Evolutionary conservation across 2,113 vertebrate species (phyloP), one percentile per base, ranked within the genome.

Genomic region (Hippocampus zosterae): DNA sequence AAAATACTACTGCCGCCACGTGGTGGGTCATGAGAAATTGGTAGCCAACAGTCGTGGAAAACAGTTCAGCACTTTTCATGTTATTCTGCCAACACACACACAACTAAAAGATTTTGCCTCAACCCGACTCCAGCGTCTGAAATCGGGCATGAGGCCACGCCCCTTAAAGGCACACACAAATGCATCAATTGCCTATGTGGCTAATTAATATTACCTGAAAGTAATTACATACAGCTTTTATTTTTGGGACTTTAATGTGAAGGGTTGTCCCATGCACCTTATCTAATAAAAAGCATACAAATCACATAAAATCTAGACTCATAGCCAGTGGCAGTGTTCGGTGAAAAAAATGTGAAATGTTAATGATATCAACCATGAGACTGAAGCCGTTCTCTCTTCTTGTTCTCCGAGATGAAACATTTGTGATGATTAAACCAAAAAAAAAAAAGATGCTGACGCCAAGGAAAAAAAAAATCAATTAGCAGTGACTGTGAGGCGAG

Each of bases 401-500:
- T 25, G 4, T 44, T 65, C 63, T 65, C 41, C 6, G 9, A 46
- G n/a, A 65, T 48, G 16, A 44, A 25, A 37, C 63, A 46, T 46
- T 48, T 65, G 23, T 46, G 63, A 65, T 65, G 40, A 27, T 65
- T 46, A 46, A 46, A 65, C 37, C 5, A 44, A 65, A 64, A 23
- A 65, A 44, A 65, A 64, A 23, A 65, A 65, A 65, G 7, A 65
- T 46, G 63, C 63, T 65, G 63, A 65, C 23, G 46, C 42, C 16
- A 16, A 27, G 42, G 13, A 1, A n/a, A n/a, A 23, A 46, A 65
- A n/a, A 65, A 65, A 46, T 48, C 63, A 65, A 65, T 65, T 65
- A 65, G 42, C 63, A 21, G 27, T 40, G 63, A 42, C 61, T 42
- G 40, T 18, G 37, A 42, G 61, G n/a, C 25, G 11, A n/a, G 52